phyloP scores from a whole-genome alignment of 1,140 invertebrate species.

The Zaprionus camerounensis region DNA sequence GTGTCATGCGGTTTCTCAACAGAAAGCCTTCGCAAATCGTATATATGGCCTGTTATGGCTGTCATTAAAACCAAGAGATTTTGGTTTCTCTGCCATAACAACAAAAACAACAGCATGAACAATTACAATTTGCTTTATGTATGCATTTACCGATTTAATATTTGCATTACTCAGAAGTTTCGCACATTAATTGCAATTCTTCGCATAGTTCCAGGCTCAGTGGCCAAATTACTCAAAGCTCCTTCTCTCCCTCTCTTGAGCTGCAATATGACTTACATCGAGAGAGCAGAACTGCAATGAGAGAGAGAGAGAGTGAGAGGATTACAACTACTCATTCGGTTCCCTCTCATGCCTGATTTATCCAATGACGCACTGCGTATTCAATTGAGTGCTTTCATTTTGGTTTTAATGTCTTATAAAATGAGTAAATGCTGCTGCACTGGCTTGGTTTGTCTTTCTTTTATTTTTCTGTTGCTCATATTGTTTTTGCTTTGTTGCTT shows the following conservation, averaged over 20 bases:
- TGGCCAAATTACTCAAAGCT: not conserved
- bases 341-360: not conserved
- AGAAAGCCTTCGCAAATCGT: slow-evolving; percentile 40
- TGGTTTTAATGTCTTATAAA: slow-evolving; percentile 23
- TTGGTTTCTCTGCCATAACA: slow-evolving; percentile 20
- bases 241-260: not conserved
- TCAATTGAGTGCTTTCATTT: slow-evolving; percentile 14
- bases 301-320: not conserved
- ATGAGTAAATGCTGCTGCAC: slow-evolving; percentile 53
- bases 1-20: slow-evolving; percentile 58
- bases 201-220: not conserved
- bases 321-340: not conserved
- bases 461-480: not conserved
- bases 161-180: not conserved
- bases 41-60: slow-evolving; percentile 38
- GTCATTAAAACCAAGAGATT: slow-evolving; percentile 37
- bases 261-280: not conserved
- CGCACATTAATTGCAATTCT: not conserved
- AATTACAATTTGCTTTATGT: not conserved
- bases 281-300: not conserved
- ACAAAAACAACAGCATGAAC: not conserved
- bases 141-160: slow-evolving; percentile 22
- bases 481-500: slow-evolving; percentile 7
- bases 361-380: not conserved
- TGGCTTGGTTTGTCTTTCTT: slow-evolving; percentile 1